Conservation (phyloP, 2,888 invertebrate species). For the Xestia c-nigrum region DNA sequence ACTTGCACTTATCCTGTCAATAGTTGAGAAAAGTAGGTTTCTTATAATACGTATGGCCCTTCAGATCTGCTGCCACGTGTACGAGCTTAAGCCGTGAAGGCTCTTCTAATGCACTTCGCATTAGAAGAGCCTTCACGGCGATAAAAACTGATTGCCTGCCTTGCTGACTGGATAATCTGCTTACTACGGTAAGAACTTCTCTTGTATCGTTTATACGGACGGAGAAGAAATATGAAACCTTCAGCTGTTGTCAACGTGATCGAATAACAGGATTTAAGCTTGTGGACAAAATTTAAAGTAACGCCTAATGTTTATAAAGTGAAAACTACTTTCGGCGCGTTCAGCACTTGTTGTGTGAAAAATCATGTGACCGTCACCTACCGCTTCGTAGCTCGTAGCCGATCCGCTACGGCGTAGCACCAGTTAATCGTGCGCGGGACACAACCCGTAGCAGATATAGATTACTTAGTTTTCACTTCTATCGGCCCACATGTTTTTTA, state of each 20-base stretch:
- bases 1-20: neutral
- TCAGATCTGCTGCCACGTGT: constrained; percentile 19
- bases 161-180: constrained; percentile 37
- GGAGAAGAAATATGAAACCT: neutral
- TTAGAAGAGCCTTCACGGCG: constrained; percentile 26
- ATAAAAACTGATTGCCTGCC: neutral
- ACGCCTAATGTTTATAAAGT: no score
- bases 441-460: no score
- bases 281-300: neutral
- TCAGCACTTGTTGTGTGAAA: no score
- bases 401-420: no score
- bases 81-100: constrained; percentile 26
- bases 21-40: constrained; percentile 6
- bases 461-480: no score
- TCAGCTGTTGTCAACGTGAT: neutral
- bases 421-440: no score
- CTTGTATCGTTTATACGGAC: neutral
- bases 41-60: constrained; percentile 24
- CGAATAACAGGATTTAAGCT: neutral
- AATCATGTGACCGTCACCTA: no score
- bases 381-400: no score
- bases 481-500: no score
- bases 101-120: no score
- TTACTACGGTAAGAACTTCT: neutral
- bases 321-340: no score